These are phyloP conservation scores for Triops longicaudatus DNA, from an alignment of 1,140 invertebrate genomes.

Conservation along the genomic window DNA sequence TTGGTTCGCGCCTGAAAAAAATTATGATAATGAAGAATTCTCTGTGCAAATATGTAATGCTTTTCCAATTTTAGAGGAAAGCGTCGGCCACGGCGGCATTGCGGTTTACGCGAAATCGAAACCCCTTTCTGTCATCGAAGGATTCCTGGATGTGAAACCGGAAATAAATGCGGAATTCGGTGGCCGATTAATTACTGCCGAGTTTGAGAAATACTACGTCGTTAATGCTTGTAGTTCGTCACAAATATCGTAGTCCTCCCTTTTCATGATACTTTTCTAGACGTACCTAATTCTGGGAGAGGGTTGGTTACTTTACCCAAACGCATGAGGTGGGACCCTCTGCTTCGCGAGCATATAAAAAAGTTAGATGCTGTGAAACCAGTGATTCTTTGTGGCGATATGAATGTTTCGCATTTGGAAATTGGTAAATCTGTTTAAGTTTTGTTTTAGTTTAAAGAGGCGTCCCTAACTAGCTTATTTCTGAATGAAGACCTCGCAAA, in stretches of 20 bases:
- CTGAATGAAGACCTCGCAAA: conserved; percentile 71
- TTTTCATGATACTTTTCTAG: conserved; percentile 38
- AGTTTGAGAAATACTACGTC: conserved; percentile 86
- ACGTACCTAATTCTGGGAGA: conserved; percentile 67
- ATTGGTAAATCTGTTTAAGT: conserved; percentile 56
- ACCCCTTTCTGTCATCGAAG: conserved; percentile 75
- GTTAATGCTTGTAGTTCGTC: conserved; percentile 54
- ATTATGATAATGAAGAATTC: too few relatives aligned
- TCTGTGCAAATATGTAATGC: too few relatives aligned
- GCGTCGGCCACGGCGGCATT: conserved; percentile 87
- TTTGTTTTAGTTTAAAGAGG: not conserved
- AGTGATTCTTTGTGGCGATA: conserved; percentile 88
- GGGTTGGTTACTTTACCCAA: conserved; percentile 78
- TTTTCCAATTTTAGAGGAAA: conserved; percentile 44
- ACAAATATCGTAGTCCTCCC: not conserved
- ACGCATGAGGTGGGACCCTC: conserved; percentile 80
- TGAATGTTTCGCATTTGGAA: conserved; percentile 93
- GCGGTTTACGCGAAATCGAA: conserved; percentile 75
- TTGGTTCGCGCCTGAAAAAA: too few relatives aligned
- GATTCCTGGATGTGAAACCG: conserved; percentile 61
- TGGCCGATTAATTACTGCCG: conserved; percentile 90
- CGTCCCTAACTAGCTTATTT: not conserved
- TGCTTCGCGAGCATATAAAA: conserved; percentile 67
- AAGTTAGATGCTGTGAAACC: conserved; percentile 82
- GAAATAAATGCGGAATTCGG: conserved; percentile 53